These are phyloP conservation scores for Leptinotarsa tumamoca DNA, from an alignment of 2,888 invertebrate species.

Conservation along the genomic window DNA sequence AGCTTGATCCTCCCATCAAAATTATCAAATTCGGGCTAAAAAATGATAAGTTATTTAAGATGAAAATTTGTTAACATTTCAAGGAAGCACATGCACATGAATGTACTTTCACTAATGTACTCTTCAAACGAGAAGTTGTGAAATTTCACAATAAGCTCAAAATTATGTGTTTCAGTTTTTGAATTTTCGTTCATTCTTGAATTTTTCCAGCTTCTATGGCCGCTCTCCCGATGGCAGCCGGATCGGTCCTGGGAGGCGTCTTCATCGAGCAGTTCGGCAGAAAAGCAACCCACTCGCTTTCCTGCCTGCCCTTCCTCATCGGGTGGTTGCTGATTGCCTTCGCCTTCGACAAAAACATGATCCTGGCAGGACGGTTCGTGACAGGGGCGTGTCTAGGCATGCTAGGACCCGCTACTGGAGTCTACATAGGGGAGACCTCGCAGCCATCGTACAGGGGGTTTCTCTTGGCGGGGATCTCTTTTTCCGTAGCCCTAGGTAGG, in stretches of 20 bases:
- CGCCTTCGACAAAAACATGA: conserved; percentile 70
- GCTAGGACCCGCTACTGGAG: conserved; percentile 64
- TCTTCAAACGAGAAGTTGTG: too few relatives aligned
- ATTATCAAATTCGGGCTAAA: too few relatives aligned
- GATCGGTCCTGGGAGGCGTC: conserved; percentile 72
- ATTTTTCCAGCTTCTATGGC: conserved; percentile 72
- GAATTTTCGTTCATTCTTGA: too few relatives aligned
- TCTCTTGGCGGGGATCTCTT: conserved; percentile 55
- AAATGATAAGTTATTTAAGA: too few relatives aligned
- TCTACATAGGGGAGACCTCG: conserved; percentile 61
- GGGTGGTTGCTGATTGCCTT: conserved; percentile 74
- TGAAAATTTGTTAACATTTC: too few relatives aligned
- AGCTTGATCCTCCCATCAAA: too few relatives aligned
- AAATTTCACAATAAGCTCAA: too few relatives aligned
- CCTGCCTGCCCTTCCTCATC: conserved; percentile 70
- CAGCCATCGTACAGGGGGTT: conserved; percentile 74
- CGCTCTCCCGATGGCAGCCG: conserved; percentile 74
- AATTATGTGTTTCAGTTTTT: neutral
- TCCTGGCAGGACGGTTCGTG: conserved; percentile 62
- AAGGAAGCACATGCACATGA: too few relatives aligned
- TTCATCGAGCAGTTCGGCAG: conserved; percentile 74
- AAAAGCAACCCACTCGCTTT: conserved; percentile 70
- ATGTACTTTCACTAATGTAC: too few relatives aligned
- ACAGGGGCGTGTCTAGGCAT: conserved; percentile 66
- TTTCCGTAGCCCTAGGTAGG: conserved; percentile 41